Percentiles rank a stretch among this genome's conserved stretches.
These are phyloP conservation scores for Siphamia tubifer DNA, from an alignment of 2,113 vertebrate species.

Conservation along the genomic window DNA sequence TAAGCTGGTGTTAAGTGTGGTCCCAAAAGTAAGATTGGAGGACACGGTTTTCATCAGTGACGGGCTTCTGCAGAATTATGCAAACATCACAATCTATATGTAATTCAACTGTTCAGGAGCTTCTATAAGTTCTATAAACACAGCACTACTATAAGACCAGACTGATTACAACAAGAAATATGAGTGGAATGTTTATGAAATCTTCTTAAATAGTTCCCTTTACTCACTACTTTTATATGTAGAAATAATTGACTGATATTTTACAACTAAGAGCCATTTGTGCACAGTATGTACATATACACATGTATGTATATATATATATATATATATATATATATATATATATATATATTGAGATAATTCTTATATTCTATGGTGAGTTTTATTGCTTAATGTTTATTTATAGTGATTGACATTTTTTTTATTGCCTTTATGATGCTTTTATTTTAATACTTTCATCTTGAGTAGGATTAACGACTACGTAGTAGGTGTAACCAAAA, in stretches of 20 bases:
- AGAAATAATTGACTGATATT: neutral
- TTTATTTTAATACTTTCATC: too few relatives aligned
- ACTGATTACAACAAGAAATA: slow-evolving; percentile 3
- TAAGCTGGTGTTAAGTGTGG: slow-evolving; percentile 84
- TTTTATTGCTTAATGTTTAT: too few relatives aligned
- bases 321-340: too few relatives aligned
- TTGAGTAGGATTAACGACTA: too few relatives aligned
- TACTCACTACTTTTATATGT: neutral
- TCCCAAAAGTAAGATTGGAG: slow-evolving; percentile 84
- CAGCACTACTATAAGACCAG: slow-evolving; percentile 21
- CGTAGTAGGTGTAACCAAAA: too few relatives aligned
- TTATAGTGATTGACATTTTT: too few relatives aligned
- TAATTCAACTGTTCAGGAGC: slow-evolving; percentile 8
- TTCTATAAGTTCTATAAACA: neutral
- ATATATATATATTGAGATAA: too few relatives aligned
- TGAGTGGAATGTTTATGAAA: neutral
- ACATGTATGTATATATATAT: too few relatives aligned
- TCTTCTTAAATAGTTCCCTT: neutral
- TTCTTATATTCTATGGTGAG: too few relatives aligned
- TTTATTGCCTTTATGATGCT: too few relatives aligned
- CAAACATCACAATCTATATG: neutral
- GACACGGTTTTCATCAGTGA: slow-evolving; percentile 90
- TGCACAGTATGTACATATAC: too few relatives aligned
- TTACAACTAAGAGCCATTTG: neutral
- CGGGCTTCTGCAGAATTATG: slow-evolving; percentile 81